Percentiles rank a stretch among this genome's conserved stretches.
phyloP scores from a whole-genome alignment of 2,797 vertebrate species.

The Bradypus variegatus region DNA sequence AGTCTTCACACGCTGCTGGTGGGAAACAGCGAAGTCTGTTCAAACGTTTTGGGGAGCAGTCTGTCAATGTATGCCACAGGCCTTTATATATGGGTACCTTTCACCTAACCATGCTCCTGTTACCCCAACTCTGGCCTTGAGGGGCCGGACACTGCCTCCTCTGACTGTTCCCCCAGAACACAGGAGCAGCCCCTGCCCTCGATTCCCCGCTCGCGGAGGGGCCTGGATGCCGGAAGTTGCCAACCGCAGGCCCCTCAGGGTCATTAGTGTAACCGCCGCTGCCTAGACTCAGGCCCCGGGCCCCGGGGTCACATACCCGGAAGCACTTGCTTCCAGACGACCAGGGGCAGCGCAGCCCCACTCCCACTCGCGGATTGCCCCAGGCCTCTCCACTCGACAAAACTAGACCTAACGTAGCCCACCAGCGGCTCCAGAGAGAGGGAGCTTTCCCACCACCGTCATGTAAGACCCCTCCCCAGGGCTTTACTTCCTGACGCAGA shows the following conservation, averaged over 20 bases:
- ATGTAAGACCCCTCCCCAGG: background rate
- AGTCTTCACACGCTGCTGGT: background rate
- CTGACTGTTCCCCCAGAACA: background rate
- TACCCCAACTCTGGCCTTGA: background rate
- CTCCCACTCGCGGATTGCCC: background rate
- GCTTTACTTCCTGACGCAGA: background rate
- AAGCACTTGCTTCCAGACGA: background rate
- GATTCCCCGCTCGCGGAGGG: background rate
- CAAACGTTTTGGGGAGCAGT: background rate
- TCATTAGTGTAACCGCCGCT: fast-evolving
- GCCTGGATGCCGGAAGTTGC: background rate
- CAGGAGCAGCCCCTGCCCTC: background rate
- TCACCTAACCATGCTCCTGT: background rate
- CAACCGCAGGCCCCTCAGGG: too few relatives aligned
- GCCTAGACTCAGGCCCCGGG: too few relatives aligned
- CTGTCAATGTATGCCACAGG: background rate
- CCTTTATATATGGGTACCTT: background rate
- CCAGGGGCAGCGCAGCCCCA: background rate
- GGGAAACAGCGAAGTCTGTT: too few relatives aligned
- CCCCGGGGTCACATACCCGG: background rate
- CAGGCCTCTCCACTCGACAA: background rate
- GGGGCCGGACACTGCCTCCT: background rate
- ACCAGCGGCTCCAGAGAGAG: background rate
- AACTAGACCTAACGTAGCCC: background rate
- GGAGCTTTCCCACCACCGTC: background rate